Evolutionary conservation across 2,888 invertebrate species (phyloP), one percentile per base, ranked within the genome.

Genomic region (Tenthredo distinguenda): DNA sequence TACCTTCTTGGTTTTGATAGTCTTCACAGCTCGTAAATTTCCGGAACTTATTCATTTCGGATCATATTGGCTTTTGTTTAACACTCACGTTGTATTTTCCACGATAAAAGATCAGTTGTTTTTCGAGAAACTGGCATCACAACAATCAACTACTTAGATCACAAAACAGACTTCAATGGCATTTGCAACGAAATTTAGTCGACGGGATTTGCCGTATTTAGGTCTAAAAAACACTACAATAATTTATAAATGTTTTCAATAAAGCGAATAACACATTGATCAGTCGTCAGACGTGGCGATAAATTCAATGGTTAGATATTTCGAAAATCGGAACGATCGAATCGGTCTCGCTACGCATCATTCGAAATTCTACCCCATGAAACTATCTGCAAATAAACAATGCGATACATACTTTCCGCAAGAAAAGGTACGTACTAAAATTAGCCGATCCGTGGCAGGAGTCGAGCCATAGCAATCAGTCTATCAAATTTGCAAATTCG

Each of bases 361-460:
- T 62, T 62, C 62, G 12, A 62, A 62, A 62, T 26, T 21, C 62
- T 62, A 62, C 62, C 62, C 62, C 62, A 12, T 62, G 62, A 62
- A 62, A 21, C 10, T 62, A 26, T 62, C 62, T 62, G 62, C 62
- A 62, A 62, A 12, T 62, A 26, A 62, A 62, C 62, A 58, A 58
- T 58, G 21, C 58, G 21, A 58, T 58, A 47, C 15, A 47, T n/a
- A 58, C 47, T 58, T 58, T 58, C 9, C 58, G 58, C 9, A 58
- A n/a, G 26, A 9, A 58, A 21, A 21, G 21, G n/a, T 21, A 21
- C 21, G 21, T 58, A 21, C 58, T 21, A 58, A 58, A 58, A 58
- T 26, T 18, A 50, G 50, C 5, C 50, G 6, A 50, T 5, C 18
- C 9, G 58, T 58, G n/a, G 58, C 58, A n/a, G 58, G n/a, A 58